Percentiles rank a stretch among this genome's conserved stretches.
phyloP scores from a whole-genome alignment of 2,113 vertebrate genomes.

The Laticauda colubrina region DNA sequence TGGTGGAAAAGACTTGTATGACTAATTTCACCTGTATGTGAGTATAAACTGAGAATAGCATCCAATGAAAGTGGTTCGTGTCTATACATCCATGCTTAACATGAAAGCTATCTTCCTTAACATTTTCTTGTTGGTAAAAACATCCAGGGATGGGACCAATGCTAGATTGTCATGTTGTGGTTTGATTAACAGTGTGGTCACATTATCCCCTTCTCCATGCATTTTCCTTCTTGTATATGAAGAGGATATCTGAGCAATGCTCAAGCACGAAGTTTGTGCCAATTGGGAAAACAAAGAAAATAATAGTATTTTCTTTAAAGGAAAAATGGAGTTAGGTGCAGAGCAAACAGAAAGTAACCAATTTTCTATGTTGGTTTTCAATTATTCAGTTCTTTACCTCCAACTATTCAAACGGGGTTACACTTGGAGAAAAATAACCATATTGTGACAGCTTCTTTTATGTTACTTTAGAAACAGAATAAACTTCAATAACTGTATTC shows the following conservation, averaged over 20 bases:
- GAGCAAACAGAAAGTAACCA: not conserved
- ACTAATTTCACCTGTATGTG: not conserved
- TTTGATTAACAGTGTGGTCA: not conserved
- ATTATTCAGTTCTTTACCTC: not conserved
- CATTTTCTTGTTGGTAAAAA: not conserved
- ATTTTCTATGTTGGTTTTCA: not conserved
- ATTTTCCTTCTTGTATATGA: not conserved
- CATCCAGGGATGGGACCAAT: not conserved
- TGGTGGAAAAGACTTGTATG: not conserved
- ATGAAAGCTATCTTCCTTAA: not conserved
- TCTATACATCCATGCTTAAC: not conserved
- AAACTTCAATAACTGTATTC: conserved; percentile 15
- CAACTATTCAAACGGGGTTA: not conserved
- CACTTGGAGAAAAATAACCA: not conserved
- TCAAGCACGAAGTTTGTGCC: not conserved
- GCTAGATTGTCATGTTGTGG: not conserved
- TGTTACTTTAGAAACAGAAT: not conserved
- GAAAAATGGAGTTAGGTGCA: not conserved
- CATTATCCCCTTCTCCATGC: not conserved
- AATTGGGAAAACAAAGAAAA: not conserved
- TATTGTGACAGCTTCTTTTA: not conserved
- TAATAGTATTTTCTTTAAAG: not conserved
- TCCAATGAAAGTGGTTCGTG: not conserved
- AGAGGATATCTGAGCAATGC: not conserved
- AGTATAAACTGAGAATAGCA: not conserved